phyloP scores from a whole-genome alignment of 1,140 invertebrate genomes.

The Dermatophagoides farinae region DNA sequence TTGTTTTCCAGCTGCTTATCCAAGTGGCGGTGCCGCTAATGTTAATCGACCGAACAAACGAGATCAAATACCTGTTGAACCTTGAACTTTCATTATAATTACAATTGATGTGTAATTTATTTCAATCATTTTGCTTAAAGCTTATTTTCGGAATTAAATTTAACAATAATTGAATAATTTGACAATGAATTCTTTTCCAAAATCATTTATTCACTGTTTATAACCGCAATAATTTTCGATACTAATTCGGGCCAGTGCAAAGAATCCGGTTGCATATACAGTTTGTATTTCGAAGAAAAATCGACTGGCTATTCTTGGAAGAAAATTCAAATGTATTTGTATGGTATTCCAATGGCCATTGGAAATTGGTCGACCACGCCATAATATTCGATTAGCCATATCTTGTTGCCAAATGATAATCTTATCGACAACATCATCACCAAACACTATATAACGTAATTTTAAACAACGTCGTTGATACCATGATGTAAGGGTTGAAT shows the following conservation, averaged over 20 bases:
- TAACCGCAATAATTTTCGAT: background rate
- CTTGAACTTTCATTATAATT: background rate
- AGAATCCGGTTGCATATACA: background rate
- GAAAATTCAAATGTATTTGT: background rate
- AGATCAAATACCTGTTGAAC: too few species aligned
- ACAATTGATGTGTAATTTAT: background rate
- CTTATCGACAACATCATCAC: background rate
- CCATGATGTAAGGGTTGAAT: background rate
- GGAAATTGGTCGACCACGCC: background rate
- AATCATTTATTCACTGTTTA: conserved; percentile 4
- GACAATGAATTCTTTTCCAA: background rate
- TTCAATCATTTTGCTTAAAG: background rate
- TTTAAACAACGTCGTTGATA: background rate
- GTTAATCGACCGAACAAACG: background rate
- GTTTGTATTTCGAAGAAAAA: background rate
- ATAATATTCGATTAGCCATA: background rate
- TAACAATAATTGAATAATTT: background rate
- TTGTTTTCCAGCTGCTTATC: background rate
- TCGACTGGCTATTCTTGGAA: background rate
- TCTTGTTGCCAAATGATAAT: background rate
- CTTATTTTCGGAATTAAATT: background rate
- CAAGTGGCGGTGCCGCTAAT: background rate
- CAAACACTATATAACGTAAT: background rate
- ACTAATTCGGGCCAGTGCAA: background rate
- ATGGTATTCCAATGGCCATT: background rate